These are phyloP conservation scores for Papilio demoleus DNA, from an alignment of 2,888 invertebrate species.

Conservation along the genomic window DNA sequence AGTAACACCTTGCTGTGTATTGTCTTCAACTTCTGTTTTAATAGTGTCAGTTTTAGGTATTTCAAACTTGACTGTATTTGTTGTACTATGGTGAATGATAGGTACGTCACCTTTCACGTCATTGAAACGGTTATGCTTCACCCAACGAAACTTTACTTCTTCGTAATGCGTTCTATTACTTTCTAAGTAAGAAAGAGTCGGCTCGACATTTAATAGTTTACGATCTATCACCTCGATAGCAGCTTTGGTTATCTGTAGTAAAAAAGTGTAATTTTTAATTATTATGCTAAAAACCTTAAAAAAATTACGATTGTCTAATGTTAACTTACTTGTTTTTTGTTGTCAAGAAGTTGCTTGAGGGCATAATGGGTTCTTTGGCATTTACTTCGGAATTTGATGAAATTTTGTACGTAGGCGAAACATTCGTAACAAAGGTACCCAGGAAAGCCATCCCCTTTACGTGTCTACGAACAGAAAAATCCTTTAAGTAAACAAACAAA, in stretches of 20 bases:
- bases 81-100: slow-evolving; percentile 59
- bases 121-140: slow-evolving; percentile 54
- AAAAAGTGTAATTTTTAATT: no score
- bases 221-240: slow-evolving; percentile 58
- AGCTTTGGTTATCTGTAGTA: slow-evolving; percentile 63
- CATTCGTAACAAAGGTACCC: slow-evolving; percentile 71
- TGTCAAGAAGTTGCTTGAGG: slow-evolving; percentile 63
- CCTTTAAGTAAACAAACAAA: not conserved
- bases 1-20: slow-evolving; percentile 36
- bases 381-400: slow-evolving; percentile 65
- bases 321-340: slow-evolving; percentile 61
- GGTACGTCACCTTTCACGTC: slow-evolving; percentile 53
- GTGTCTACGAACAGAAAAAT: slow-evolving; percentile 52
- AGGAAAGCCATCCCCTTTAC: slow-evolving; percentile 62
- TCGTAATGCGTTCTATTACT: slow-evolving; percentile 58
- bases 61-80: slow-evolving; percentile 56
- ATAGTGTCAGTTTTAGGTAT: slow-evolving; percentile 41
- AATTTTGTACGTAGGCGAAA: slow-evolving; percentile 59
- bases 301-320: not conserved
- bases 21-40: slow-evolving; percentile 36
- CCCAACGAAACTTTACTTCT: slow-evolving; percentile 63
- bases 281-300: no score
- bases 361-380: slow-evolving; percentile 70
- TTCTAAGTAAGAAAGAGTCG: slow-evolving; percentile 59
- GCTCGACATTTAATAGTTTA: slow-evolving; percentile 54